Conservation (phyloP, 2,888 invertebrate species). For the Drosophila phalerata region DNA sequence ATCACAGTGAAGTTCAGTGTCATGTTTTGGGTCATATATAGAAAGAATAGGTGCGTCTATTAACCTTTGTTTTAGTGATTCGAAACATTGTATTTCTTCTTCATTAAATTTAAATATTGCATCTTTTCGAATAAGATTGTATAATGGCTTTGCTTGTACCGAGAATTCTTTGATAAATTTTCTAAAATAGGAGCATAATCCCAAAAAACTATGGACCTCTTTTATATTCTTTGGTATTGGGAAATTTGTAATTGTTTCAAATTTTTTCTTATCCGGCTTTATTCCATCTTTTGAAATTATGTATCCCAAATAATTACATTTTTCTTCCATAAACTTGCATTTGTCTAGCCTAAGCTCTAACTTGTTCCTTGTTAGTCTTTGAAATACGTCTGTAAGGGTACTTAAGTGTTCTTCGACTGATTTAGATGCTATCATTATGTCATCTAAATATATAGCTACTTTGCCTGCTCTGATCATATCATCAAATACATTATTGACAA, state of each 20-base stretch:
- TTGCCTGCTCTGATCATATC: no score
- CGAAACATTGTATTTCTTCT: not conserved
- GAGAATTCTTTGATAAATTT: not conserved
- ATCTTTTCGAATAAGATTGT: not conserved
- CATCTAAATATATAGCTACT: not conserved
- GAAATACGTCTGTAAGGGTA: not conserved
- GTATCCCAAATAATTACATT: not conserved
- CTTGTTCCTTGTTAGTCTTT: no score
- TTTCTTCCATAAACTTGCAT: not conserved
- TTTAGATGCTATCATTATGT: not conserved
- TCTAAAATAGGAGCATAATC: not conserved
- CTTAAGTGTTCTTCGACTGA: not conserved
- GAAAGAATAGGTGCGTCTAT: not conserved
- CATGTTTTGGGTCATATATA: not conserved
- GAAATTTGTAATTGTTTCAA: not conserved
- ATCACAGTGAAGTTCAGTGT: slow-evolving; percentile 1
- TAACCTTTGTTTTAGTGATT: not conserved
- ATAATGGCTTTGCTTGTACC: not conserved
- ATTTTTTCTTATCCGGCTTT: not conserved
- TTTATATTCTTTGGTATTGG: not conserved
- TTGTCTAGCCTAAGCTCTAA: no score
- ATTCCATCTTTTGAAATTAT: not conserved
- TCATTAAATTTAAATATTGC: not conserved
- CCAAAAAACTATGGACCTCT: not conserved
- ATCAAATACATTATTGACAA: no score